Base-by-base conservation (phyloP, 2,113 vertebrate genomes). In the Dromaius novaehollandiae region DNA sequence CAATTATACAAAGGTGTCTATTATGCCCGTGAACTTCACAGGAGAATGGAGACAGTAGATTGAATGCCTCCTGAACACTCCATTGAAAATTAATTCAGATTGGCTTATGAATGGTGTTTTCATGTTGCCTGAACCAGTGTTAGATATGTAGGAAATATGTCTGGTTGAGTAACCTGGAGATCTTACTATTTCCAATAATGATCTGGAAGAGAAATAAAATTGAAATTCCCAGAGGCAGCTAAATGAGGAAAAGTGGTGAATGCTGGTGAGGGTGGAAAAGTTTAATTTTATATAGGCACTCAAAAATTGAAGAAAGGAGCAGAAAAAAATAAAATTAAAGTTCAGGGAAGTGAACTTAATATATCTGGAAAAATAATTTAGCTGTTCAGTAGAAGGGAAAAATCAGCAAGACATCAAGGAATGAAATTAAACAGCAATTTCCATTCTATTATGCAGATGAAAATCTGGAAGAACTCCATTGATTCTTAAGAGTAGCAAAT, bases 361-460 rank as follows among this genome's bases (percentile, higher is more conserved):
- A 34, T 86, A 77, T 65, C 77, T 93, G 50, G 50, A 93, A 95
- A 60, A 94, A 94, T 83, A 88, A 94, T 88, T 69, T 74, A 83
- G 55, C 55, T 90, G 40, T 93, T 94, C 34, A 78, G 63, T 88
- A 73, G 82, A 88, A 96, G 68, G 53, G 11, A 81, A 86, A 74
- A 90, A 74, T 83, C 88, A 88, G 76, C 26, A 81, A 93, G 94
- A 81, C 34, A 63, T 88, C 86, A 83, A 90, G 38, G 64, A 86
- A 58, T 88, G 68, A 96, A 93, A 88, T 8, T 71, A 80, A 92
- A 90, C 58, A 88, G 88, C 64, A 93, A 74, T 95, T 97, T 96
- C 88, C 38, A 80, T 90, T 94, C 93, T 93, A 86, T 95, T 94
- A 94, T 96, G 71, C 76, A 90, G 44, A 86, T 90, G 63, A 90